These are phyloP conservation scores for Crotalus horridus DNA, from an alignment of 2,113 vertebrate species.

Conservation along the genomic window DNA sequence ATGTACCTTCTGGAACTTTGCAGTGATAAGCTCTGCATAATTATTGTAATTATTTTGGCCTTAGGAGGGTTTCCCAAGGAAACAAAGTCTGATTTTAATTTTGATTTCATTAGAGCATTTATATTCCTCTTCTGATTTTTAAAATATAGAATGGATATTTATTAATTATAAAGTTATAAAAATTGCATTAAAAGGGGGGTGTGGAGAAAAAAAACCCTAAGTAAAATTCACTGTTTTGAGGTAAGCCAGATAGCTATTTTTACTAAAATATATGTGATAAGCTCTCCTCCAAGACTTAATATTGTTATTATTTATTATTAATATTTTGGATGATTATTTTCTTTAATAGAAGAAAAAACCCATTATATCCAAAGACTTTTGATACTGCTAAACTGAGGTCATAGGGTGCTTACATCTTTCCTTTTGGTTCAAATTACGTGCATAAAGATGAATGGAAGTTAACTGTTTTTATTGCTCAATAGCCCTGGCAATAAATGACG, in stretches of 20 bases:
- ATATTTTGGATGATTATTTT: background rate
- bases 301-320: background rate
- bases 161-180: background rate
- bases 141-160: background rate
- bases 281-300: background rate
- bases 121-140: background rate
- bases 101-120: background rate
- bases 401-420: background rate
- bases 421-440: background rate
- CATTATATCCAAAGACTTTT: background rate
- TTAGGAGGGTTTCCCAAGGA: background rate
- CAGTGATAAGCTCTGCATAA: background rate
- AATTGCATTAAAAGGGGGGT: background rate
- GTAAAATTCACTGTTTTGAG: background rate
- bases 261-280: background rate
- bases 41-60: background rate
- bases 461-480: background rate
- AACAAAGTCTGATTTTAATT: background rate
- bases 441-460: background rate
- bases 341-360: background rate
- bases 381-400: background rate
- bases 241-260: background rate
- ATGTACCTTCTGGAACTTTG: background rate
- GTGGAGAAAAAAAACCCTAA: background rate
- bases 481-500: background rate